A percentile compares a stretch with the other conserved stretches of the same genome.
Evolutionary conservation across 1,140 invertebrate species (phyloP).

Genomic region (Penaeus japonicus): DNA sequence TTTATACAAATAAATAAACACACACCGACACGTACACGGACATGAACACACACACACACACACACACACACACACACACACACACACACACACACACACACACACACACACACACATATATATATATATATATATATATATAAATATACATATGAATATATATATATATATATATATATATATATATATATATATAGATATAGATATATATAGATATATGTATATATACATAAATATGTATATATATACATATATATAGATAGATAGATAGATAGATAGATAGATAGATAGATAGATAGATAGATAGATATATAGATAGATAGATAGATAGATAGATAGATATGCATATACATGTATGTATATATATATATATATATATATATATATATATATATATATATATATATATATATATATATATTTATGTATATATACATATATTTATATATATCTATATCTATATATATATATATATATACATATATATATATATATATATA

Average conservation of each 20-base stretch:
- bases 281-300: background rate
- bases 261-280: background rate
- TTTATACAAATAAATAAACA: too few relatives aligned
- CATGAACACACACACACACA: slow-evolving; percentile 2
- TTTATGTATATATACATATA: too few relatives aligned
- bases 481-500: too few relatives aligned
- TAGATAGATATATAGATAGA: background rate
- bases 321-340: background rate
- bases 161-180: background rate
- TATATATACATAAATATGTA: background rate
- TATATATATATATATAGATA: slow-evolving; percentile 1
- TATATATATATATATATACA: too few relatives aligned
- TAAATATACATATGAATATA: background rate
- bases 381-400: too few relatives aligned
- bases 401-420: too few relatives aligned
- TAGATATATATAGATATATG: background rate
- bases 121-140: background rate
- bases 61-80: too few relatives aligned
- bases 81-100: background rate
- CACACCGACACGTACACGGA: background rate
- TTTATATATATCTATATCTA: too few relatives aligned
- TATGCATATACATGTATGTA: background rate
- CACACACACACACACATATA: background rate
- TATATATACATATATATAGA: background rate
- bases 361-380: too few relatives aligned